Evolutionary conservation across 2,797 vertebrate species (phyloP).

Genomic region (Pogonophryne albipinna): DNA sequence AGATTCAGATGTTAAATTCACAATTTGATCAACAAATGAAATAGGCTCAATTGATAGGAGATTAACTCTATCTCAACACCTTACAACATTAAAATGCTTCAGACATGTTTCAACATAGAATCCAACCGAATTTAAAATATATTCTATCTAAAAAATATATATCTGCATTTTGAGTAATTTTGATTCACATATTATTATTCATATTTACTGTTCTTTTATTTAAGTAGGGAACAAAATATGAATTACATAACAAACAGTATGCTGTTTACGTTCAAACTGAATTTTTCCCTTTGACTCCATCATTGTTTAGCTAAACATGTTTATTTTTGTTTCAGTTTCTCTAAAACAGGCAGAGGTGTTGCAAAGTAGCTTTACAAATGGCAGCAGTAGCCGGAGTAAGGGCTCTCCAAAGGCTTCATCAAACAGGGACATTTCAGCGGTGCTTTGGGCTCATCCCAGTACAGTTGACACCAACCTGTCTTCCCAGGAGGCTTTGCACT

Average conservation of each 20-base stretch:
- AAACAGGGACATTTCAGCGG: conserved; percentile 9
- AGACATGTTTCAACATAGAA: background rate
- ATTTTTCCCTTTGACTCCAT: background rate
- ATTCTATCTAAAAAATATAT: too few relatives aligned
- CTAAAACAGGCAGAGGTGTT: background rate
- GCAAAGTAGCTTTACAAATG: conserved; percentile 45
- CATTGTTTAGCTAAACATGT: background rate
- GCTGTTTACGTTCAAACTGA: background rate
- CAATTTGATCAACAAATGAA: background rate
- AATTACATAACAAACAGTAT: background rate
- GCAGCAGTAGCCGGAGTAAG: conserved; percentile 36
- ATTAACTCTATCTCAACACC: too few relatives aligned
- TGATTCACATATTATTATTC: background rate
- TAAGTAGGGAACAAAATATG: too few relatives aligned
- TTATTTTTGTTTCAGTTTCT: conserved; percentile 30
- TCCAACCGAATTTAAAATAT: too few relatives aligned
- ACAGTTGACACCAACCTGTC: conserved; percentile 14
- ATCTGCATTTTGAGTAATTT: background rate
- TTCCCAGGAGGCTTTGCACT: conserved; percentile 52
- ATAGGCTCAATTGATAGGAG: background rate
- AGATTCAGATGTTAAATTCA: background rate
- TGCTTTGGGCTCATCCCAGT: conserved; percentile 12
- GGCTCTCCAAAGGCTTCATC: conserved; percentile 43
- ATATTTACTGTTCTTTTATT: background rate
- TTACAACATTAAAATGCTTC: too few relatives aligned